Evolutionary conservation across 1,140 invertebrate genomes (phyloP), one percentile per base, ranked within the genome.

Genomic region (Brachionus calyciflorus): DNA sequence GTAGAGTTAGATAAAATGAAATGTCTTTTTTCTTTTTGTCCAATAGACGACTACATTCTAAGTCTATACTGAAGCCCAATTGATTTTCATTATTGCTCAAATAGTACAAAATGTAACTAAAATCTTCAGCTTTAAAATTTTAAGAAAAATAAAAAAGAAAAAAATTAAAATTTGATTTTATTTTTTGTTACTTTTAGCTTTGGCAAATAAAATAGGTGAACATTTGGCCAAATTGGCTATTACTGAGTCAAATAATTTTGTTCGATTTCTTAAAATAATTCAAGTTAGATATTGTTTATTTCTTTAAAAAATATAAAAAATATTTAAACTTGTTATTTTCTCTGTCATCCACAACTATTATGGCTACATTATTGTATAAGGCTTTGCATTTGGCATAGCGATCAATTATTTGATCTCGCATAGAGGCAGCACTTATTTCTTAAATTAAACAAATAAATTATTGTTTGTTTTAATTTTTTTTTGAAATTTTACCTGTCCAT

Each of bases 241-340:
- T 17, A 55, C 69, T n/a, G 69, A 73, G 21, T 73, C 46, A 73
- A 73, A 73, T 17, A 73, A 65, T 65, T 65, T 65, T 19, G 60
- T 44, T 12, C 60, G 33, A 65, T 65, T 65, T 28, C 55, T 60
- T 37, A 37, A 30, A 19, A 30, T 60, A 14, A 12, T n/a, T n/a
- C 14, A 28, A n/a, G 4, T n/a, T 28, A 48, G 41, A 24, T 9
- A n/a, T 30, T 41, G 0, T 21, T 5, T 1, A 44, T 21, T 3
- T 51, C 49, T 51, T 51, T 26, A 5, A 19, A 7, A 19, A 5
- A 19, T 4, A 41, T 12, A n/a, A 19, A 24, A 41, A 37, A 19
- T 17, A 24, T 10, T 7, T 33, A 68, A 44, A 70, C 65, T 51
- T 70, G 65, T 73, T 73, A 51, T 49, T 55, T 2, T 73, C 69